Evolutionary conservation across 2,888 invertebrate genomes (phyloP), one percentile per base, ranked within the genome.

Genomic region (Drosophila nr. perissopoda): DNA sequence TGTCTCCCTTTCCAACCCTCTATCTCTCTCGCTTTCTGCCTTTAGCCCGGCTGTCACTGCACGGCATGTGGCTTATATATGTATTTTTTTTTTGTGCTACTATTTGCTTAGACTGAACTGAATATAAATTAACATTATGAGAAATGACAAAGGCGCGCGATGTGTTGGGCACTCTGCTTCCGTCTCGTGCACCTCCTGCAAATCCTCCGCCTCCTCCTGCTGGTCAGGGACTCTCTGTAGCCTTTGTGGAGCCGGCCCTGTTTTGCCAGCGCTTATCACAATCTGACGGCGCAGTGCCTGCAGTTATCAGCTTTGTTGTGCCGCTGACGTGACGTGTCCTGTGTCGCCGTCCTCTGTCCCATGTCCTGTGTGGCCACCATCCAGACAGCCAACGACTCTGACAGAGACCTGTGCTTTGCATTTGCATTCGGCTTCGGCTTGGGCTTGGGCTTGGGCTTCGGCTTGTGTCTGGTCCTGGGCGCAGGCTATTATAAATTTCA

Each of bases 51-150:
- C 67, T 71, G 65, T 59, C 71, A 69, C 73, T 63, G 74, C 69
- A 69, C 71, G 69, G 82, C 82, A 81, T 78, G 77, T 52, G 76
- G 76, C 53, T 70, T 67, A 40, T n/a, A 56, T 40, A 36, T 56
- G 7, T 40, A 29, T 40, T 63, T 71, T 80, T 82, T 80, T 87
- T 78, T 69, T 87, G 60, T 69, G 64, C 64, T 78, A 78, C 65
- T 78, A 78, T 71, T 87, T 84, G 75, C 89, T 82, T 89, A 89
- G 87, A 88, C 85, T 85, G 89, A 85, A 87, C 87, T 87, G 87
- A 87, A 86, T 87, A 89, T 89, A 87, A 87, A 87, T 89, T 87
- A 87, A 89, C 87, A 80, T 89, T 86, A 86, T 89, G 89, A 86
- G 82, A 83, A 85, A 85, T 87, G 89, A 88, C 87, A 85, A 86